phyloP scores from a whole-genome alignment of 2,113 vertebrate genomes.

The Speoplatyrhinus poulsoni region DNA sequence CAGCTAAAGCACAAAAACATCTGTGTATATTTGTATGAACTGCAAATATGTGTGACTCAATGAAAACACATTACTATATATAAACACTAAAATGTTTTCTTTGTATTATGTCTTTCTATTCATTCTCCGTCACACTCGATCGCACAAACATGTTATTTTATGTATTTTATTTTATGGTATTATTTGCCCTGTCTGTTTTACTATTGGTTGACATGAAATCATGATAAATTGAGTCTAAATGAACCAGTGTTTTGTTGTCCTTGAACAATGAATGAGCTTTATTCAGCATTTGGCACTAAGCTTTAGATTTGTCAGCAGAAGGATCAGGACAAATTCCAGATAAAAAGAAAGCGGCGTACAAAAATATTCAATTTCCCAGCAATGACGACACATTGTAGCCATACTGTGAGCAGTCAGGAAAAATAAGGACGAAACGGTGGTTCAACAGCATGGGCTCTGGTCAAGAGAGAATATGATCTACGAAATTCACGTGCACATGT shows the following conservation, averaged over 20 bases:
- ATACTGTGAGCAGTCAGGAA: constrained; percentile 15
- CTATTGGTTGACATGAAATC: constrained; percentile 59
- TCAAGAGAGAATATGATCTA: constrained; percentile 57
- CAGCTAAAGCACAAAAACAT: constrained; percentile 1
- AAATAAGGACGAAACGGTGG: constrained; percentile 14
- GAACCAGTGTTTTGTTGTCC: constrained; percentile 61
- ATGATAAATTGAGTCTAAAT: constrained; percentile 61
- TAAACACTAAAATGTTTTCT: no score
- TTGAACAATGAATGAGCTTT: constrained; percentile 62
- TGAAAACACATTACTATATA: background rate
- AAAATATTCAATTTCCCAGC: constrained; percentile 64
- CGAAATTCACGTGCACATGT: constrained; percentile 41
- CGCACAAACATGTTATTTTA: background rate
- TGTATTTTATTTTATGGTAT: constrained; percentile 7
- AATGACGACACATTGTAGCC: constrained; percentile 47
- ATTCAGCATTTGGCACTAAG: constrained; percentile 56
- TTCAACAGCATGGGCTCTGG: constrained; percentile 23
- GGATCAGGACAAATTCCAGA: constrained; percentile 63
- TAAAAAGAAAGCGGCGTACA: constrained; percentile 53
- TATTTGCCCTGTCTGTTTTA: constrained; percentile 43
- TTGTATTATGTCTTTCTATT: no score
- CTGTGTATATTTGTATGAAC: no score
- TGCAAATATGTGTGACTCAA: no score
- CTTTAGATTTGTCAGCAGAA: constrained; percentile 62
- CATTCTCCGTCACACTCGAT: background rate